These are phyloP conservation scores for Petrophora chlorosata DNA, from an alignment of 2,888 invertebrate species.

Conservation along the genomic window DNA sequence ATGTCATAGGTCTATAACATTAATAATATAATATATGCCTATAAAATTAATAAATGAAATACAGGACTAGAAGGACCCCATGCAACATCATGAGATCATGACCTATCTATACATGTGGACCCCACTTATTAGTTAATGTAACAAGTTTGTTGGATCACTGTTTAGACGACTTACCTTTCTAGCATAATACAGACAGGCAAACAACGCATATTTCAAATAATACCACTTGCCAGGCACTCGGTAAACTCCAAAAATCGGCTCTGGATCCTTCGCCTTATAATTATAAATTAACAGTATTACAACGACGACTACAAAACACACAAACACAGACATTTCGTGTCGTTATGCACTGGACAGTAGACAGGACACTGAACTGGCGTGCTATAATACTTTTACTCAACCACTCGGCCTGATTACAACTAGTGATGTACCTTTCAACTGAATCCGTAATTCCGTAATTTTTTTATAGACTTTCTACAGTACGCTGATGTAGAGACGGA, in stretches of 20 bases:
- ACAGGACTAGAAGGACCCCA: too few relatives aligned
- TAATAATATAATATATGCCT: too few relatives aligned
- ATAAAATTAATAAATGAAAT: too few relatives aligned
- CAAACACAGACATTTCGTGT: slow-evolving; percentile 42
- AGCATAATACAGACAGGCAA: slow-evolving; percentile 78
- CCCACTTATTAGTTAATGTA: too few relatives aligned
- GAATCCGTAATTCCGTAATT: slow-evolving; percentile 4
- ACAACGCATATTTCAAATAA: slow-evolving; percentile 83
- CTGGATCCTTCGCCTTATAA: slow-evolving; percentile 59
- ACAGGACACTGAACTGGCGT: slow-evolving; percentile 25
- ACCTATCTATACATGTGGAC: too few relatives aligned
- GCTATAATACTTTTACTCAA: slow-evolving; percentile 2
- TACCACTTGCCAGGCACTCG: slow-evolving; percentile 86
- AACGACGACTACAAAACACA: slow-evolving; percentile 37
- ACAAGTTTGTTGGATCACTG: too few relatives aligned
- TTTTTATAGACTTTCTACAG: too few relatives aligned
- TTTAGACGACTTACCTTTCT: slow-evolving; percentile 84
- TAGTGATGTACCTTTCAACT: slow-evolving; percentile 15
- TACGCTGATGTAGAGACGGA: background rate
- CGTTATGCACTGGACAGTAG: slow-evolving; percentile 2
- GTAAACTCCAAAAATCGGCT: slow-evolving; percentile 85
- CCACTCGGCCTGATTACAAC: slow-evolving; percentile 10
- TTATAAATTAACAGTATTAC: slow-evolving; percentile 53
- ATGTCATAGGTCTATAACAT: too few relatives aligned
- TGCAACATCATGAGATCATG: too few relatives aligned